These are phyloP conservation scores for Ptychadena robeensis DNA, from an alignment of 2,797 vertebrate species.

Conservation along the genomic window DNA sequence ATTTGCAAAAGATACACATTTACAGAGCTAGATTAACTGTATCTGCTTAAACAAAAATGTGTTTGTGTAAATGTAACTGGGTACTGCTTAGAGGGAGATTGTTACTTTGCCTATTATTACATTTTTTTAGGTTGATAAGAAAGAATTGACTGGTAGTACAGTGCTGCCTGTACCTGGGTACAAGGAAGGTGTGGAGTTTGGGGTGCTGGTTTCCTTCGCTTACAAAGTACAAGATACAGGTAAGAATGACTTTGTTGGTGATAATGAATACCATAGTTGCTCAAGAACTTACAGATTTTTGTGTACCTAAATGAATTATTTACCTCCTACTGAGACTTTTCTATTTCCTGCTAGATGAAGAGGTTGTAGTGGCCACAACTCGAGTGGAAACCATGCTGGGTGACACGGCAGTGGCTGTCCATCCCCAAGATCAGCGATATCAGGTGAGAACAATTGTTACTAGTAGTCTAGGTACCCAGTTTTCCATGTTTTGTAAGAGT, in stretches of 20 bases:
- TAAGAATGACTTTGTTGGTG: conserved; percentile 57
- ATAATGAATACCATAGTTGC: background rate
- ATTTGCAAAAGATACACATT: no score
- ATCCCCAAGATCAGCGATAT: conserved; percentile 85
- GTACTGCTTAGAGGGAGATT: background rate
- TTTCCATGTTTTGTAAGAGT: background rate
- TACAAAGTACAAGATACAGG: conserved; percentile 88
- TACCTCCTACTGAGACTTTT: background rate
- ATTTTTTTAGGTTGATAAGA: conserved; percentile 86
- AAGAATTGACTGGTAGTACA: conserved; percentile 85
- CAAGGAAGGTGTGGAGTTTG: conserved; percentile 91
- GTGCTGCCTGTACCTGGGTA: conserved; percentile 90
- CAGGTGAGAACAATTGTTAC: conserved; percentile 68
- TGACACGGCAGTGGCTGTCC: conserved; percentile 87
- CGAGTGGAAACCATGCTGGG: conserved; percentile 94
- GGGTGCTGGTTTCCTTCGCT: conserved; percentile 88
- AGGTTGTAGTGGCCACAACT: conserved; percentile 90
- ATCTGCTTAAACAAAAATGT: no score
- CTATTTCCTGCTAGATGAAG: conserved; percentile 74
- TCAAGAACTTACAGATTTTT: background rate
- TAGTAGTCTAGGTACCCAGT: background rate
- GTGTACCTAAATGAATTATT: background rate
- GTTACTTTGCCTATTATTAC: background rate
- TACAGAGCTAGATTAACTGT: no score
- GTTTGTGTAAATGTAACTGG: no score